Evolutionary conservation across 2,888 invertebrate species (phyloP), one percentile per base, ranked within the genome.

Genomic region (Ganaspis brasiliensis): DNA sequence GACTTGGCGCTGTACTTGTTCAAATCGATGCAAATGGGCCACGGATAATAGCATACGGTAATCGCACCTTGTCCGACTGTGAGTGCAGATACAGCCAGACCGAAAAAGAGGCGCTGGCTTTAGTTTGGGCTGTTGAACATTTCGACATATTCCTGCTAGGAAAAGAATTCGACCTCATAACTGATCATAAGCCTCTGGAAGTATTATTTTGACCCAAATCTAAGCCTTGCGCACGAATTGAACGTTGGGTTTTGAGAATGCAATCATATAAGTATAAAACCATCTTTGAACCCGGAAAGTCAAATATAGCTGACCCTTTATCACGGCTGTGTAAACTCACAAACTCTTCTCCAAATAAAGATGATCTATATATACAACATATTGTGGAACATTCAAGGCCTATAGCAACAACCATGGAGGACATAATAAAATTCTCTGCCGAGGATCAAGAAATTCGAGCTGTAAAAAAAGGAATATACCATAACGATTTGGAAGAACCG

Each of bases 61-160:
- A 90, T 67, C 84, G 82, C 80, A 91, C 83, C 78, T 85, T 89
- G 72, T 85, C 31, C 2, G 31, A 31, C 31, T 31, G 31, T 6
- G 31, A 92, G 74, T 84, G 81, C 49, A 80, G 74, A n/a, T 79
- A 88, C 79, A 90, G 85, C 4, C 87, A 88, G 75, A 83, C 86
- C 37, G 83, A 88, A 80, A 86, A 87, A 76, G 84, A 88, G 83
- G 89, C 88, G 1, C 81, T 91, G 6, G 86, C 87, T 14, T 77
- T 90, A 4, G 83, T 91, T 21, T 89, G 86, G 83, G 90, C 88
- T 3, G 85, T 91, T 4, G 87, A 89, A 70, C 85, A 87, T 74
- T 92, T 92, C 79, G 86, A 91, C 2, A 80, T 87, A 37, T 92
- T 88, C 78, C 56, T 92, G 2, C 88, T 81, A 79, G 92, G 92